These are phyloP conservation scores for Tipula unca DNA, from an alignment of 2,888 invertebrate species.

Conservation along the genomic window DNA sequence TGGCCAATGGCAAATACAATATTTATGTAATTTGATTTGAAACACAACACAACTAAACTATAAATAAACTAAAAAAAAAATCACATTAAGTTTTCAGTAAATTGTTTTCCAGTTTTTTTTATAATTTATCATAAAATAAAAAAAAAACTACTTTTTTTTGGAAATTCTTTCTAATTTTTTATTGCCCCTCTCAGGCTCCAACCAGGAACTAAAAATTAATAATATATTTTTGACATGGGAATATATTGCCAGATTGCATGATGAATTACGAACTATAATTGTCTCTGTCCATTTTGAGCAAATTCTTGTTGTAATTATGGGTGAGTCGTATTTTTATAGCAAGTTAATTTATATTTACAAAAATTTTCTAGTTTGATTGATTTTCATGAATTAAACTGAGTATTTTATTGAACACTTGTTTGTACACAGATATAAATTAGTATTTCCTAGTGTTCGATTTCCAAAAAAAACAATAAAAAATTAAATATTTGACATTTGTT, in stretches of 20 bases:
- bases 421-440: not conserved
- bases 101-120: not conserved
- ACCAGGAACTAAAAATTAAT: constrained; percentile 17
- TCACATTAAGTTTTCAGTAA: not conserved
- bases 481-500: not conserved
- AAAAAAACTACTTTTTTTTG: not conserved
- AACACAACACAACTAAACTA: not conserved
- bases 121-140: not conserved
- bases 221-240: not conserved
- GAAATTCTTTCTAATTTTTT: not conserved
- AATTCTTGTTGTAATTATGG: not conserved
- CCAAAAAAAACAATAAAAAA: not conserved
- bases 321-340: not conserved
- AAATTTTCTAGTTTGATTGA: not conserved
- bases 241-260: not conserved
- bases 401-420: not conserved
- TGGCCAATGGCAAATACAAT: not conserved
- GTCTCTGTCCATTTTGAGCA: not conserved
- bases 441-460: not conserved
- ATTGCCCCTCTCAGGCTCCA: constrained; percentile 18
- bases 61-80: not conserved
- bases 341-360: not conserved
- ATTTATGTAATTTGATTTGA: not conserved
- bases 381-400: not conserved
- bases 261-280: not conserved